A percentile compares a stretch with the other conserved stretches of the same genome.
These are phyloP conservation scores for Melospiza georgiana DNA, from an alignment of 2,113 vertebrate genomes.

Conservation along the genomic window DNA sequence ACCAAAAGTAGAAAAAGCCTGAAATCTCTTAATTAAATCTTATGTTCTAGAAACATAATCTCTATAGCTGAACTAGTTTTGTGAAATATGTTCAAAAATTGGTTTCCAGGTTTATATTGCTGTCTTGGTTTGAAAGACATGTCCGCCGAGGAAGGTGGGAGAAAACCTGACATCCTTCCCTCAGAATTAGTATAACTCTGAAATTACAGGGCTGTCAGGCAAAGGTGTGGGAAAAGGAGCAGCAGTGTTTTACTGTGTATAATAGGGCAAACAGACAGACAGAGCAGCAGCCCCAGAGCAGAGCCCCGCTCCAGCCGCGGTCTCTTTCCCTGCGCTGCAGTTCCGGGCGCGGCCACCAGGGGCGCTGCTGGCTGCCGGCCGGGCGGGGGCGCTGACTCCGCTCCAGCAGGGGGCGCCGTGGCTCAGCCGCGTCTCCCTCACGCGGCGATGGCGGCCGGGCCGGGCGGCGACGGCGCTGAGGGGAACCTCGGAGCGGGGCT, in stretches of 20 bases:
- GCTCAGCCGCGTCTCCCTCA: neutral
- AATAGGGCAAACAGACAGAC: neutral
- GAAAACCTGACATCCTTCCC: neutral
- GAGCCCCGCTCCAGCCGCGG: neutral
- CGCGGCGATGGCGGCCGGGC: neutral
- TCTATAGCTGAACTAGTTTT: neutral
- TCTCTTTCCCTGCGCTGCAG: neutral
- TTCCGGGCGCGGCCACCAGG: neutral
- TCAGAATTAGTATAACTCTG: rapidly evolving
- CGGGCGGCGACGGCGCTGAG: neutral
- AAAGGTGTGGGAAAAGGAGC: rapidly evolving
- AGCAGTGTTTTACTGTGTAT: neutral
- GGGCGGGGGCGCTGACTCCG: neutral
- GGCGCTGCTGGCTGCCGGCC: neutral
- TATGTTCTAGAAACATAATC: neutral
- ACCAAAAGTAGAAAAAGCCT: neutral
- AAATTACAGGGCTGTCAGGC: neutral
- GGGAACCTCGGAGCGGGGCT: neutral
- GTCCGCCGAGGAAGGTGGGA: neutral
- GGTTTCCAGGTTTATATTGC: neutral
- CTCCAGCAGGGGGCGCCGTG: neutral
- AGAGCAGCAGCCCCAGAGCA: too few relatives aligned
- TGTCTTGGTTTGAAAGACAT: neutral
- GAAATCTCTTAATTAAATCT: neutral
- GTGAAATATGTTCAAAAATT: neutral